phyloP scores from a whole-genome alignment of 1,140 invertebrate species.

The Lamellibrachia luymesi region DNA sequence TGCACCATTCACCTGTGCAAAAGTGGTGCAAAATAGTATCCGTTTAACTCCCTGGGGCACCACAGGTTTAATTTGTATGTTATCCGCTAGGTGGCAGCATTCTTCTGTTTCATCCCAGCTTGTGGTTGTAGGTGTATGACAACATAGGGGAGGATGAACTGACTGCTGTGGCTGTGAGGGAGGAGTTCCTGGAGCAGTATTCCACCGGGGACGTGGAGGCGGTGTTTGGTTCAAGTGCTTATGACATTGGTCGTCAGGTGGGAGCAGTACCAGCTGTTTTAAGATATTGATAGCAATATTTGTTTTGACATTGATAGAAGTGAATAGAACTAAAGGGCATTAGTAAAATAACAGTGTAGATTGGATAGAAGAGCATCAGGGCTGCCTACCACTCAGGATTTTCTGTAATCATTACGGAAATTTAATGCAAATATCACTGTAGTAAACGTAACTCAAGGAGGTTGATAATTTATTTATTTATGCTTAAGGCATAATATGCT shows the following conservation, averaged over 20 bases:
- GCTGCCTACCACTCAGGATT: not conserved
- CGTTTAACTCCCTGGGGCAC: not conserved
- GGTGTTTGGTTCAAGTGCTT: slow-evolving; percentile 79
- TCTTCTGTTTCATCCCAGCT: not conserved
- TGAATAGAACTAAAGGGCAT: too few species aligned
- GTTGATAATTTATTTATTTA: too few species aligned
- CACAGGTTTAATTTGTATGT: not conserved
- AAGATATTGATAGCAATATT: not conserved
- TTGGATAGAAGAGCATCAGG: not conserved
- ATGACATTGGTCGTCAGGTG: not conserved
- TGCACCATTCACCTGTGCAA: not conserved
- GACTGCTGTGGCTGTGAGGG: slow-evolving; percentile 68
- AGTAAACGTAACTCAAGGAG: too few species aligned
- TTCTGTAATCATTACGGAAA: not conserved
- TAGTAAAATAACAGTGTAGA: too few species aligned
- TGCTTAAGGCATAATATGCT: too few species aligned
- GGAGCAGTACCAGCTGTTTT: not conserved
- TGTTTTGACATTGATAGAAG: not conserved
- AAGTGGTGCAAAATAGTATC: not conserved
- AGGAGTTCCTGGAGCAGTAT: slow-evolving; percentile 67
- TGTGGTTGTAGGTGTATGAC: slow-evolving; percentile 50
- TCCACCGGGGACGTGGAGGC: slow-evolving; percentile 63
- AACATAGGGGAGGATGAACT: slow-evolving; percentile 56
- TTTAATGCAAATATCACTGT: not conserved
- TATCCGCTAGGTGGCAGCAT: not conserved